Conservation (phyloP, 2,797 vertebrate genomes). For the Vespertilio murinus region DNA sequence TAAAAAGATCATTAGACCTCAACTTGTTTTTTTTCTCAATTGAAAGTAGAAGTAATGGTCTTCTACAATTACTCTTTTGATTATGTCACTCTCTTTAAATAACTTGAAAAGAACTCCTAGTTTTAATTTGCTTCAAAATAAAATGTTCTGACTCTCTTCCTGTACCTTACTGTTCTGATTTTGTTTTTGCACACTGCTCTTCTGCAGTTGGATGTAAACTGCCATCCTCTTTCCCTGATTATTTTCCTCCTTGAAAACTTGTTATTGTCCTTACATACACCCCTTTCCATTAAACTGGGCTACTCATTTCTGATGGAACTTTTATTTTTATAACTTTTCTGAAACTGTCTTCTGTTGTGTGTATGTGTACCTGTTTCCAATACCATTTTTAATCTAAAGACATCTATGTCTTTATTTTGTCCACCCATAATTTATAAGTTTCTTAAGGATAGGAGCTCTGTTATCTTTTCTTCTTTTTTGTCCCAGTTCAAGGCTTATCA, state of each 20-base stretch:
- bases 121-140: slow-evolving; percentile 59
- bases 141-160: not conserved
- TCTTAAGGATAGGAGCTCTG: not conserved
- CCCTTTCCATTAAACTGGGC: not conserved
- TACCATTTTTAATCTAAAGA: not conserved
- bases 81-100: slow-evolving; percentile 52
- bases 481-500: not conserved
- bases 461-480: no score
- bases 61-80: slow-evolving; percentile 15
- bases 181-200: not conserved
- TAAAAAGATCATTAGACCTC: slow-evolving; percentile 1
- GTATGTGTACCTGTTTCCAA: not conserved
- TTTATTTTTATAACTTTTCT: not conserved
- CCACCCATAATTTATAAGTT: not conserved
- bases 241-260: slow-evolving; percentile 27
- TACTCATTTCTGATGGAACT: not conserved
- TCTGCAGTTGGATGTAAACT: not conserved
- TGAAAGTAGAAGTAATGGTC: not conserved
- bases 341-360: not conserved
- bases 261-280: not conserved
- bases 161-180: not conserved
- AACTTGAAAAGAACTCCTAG: slow-evolving; percentile 42
- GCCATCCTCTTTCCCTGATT: not conserved
- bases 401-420: not conserved
- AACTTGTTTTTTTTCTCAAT: not conserved